These are phyloP conservation scores for Harpagifer antarcticus DNA, from an alignment of 2,797 vertebrate species.

Conservation along the genomic window DNA sequence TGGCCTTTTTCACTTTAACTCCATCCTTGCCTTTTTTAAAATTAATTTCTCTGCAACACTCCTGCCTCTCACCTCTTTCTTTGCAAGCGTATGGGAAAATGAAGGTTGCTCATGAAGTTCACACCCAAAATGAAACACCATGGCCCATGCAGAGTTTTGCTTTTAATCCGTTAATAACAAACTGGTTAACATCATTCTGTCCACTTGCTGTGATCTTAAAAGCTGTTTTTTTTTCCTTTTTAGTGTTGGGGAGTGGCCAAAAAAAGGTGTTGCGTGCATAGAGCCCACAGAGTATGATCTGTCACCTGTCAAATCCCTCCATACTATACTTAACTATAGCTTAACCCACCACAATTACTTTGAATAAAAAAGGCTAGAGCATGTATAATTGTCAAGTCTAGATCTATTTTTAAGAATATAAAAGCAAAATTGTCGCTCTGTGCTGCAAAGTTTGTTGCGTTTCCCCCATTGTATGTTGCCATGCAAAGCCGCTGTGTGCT, in stretches of 20 bases:
- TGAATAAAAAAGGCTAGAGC: slow-evolving; percentile 43
- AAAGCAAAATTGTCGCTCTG: slow-evolving; percentile 34
- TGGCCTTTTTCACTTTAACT: slow-evolving; percentile 21
- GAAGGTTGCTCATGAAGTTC: slow-evolving; percentile 70
- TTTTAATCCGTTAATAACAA: slow-evolving; percentile 45
- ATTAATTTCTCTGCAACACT: slow-evolving; percentile 30
- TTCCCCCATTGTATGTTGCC: slow-evolving; percentile 42
- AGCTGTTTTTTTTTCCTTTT: slow-evolving; percentile 25
- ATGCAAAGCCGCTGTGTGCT: slow-evolving; percentile 47
- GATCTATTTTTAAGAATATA: slow-evolving; percentile 55
- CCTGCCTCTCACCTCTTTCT: slow-evolving; percentile 31
- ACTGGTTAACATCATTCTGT: slow-evolving; percentile 46
- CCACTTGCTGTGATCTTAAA: slow-evolving; percentile 36
- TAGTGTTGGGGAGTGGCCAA: slow-evolving; percentile 26
- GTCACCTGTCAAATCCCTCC: slow-evolving; percentile 41
- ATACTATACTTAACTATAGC: slow-evolving; percentile 43
- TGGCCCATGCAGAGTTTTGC: slow-evolving; percentile 44
- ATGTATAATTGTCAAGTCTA: slow-evolving; percentile 67
- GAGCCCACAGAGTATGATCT: slow-evolving; percentile 48
- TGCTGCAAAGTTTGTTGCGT: slow-evolving; percentile 64
- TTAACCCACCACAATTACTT: slow-evolving; percentile 43
- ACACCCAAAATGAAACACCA: slow-evolving; percentile 74
- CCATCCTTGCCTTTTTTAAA: slow-evolving; percentile 33
- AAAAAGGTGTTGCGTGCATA: slow-evolving; percentile 16
- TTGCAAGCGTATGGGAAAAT: slow-evolving; percentile 56